Evolutionary conservation across 2,113 vertebrate genomes (phyloP).

Genomic region (Megaptera novaeangliae): DNA sequence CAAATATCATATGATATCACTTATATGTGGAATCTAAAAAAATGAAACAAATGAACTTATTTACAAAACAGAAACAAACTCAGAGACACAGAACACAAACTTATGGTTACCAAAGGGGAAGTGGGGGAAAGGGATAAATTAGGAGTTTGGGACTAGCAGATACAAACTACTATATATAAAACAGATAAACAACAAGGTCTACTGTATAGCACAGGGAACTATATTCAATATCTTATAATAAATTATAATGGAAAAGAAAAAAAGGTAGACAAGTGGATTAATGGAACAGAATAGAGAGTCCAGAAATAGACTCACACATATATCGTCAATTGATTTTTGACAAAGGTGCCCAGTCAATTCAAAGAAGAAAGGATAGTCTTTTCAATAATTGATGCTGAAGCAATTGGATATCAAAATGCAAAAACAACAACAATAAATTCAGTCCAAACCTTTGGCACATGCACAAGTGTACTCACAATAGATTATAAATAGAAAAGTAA

Average conservation of each 20-base stretch:
- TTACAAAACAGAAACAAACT: neutral
- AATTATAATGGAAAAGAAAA: neutral
- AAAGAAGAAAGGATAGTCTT: neutral
- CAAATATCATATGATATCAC: neutral
- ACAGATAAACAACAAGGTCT: neutral
- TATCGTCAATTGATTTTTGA: slow-evolving; percentile 25
- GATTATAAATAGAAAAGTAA: neutral
- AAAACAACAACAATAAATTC: neutral
- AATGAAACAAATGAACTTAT: neutral
- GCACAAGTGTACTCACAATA: neutral
- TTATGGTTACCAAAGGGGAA: neutral
- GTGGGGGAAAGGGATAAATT: neutral
- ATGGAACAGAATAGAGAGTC: neutral
- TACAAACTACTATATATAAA: neutral
- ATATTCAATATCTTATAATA: neutral
- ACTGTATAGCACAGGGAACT: neutral
- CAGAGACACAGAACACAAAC: neutral
- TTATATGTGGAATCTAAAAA: neutral
- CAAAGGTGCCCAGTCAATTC: neutral
- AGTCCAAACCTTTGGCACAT: neutral
- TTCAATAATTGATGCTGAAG: slow-evolving; percentile 10
- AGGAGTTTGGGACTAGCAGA: neutral
- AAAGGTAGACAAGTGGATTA: neutral
- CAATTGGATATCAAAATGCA: neutral
- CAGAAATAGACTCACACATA: neutral